A percentile compares a stretch with the other conserved stretches of the same genome.
Conservation (phyloP, 2,797 vertebrate genomes). For the Malacoctenus gilli region DNA sequence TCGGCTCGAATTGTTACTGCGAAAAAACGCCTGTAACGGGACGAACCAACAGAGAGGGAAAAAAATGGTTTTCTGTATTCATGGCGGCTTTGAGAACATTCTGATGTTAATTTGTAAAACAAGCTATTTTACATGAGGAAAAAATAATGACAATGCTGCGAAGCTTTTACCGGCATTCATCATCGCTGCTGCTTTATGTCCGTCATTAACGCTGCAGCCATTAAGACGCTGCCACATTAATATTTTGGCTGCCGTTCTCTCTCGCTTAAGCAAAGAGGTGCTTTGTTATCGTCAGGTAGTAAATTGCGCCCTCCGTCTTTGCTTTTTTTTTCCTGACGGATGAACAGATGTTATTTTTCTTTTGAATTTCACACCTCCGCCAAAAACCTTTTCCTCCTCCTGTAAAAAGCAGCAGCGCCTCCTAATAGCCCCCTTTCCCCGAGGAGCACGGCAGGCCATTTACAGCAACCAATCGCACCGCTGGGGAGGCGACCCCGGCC, state of each 20-base stretch:
- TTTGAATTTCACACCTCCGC: slow-evolving; percentile 1
- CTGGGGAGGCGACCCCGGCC: slow-evolving; percentile 6
- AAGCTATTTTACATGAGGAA: too few relatives aligned
- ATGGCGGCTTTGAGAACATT: too few relatives aligned
- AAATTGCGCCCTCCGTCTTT: background rate
- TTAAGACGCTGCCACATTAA: background rate
- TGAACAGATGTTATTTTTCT: slow-evolving; percentile 18
- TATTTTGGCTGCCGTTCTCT: background rate
- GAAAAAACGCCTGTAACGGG: too few relatives aligned
- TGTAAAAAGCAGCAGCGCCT: slow-evolving; percentile 44
- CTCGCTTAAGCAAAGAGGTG: background rate
- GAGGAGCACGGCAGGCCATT: slow-evolving; percentile 51
- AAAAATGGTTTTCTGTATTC: too few relatives aligned
- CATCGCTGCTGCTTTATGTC: background rate
- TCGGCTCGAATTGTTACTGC: too few relatives aligned
- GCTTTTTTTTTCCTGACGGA: slow-evolving; percentile 7
- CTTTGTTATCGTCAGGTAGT: background rate
- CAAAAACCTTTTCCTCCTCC: slow-evolving; percentile 26
- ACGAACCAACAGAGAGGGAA: too few relatives aligned
- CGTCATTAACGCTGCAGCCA: background rate
- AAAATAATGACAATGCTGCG: background rate
- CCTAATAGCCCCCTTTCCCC: slow-evolving; percentile 55
- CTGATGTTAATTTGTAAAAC: too few relatives aligned
- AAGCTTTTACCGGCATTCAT: too few relatives aligned
- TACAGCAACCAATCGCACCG: slow-evolving; percentile 45